Percentiles rank a stretch among this genome's conserved stretches.
Conservation (phyloP, 2,888 invertebrate genomes). For the Eristalinus aeneus region DNA sequence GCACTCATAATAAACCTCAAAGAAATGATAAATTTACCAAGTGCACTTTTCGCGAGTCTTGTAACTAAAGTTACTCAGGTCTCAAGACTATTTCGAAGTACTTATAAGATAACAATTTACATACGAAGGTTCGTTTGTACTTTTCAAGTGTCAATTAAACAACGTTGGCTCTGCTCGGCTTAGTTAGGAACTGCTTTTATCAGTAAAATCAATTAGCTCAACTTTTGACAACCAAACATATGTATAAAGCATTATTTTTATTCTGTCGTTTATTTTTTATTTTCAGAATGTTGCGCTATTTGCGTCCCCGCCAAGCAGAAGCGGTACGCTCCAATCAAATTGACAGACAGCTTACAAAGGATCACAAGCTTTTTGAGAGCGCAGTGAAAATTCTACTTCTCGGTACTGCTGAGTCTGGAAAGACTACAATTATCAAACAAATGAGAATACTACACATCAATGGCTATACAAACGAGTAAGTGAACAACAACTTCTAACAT, state of each 20-base stretch:
- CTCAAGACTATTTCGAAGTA: background rate
- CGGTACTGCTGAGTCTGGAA: slow-evolving; percentile 91
- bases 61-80: background rate
- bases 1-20: background rate
- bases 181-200: background rate
- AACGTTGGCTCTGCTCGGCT: background rate
- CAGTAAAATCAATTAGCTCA: background rate
- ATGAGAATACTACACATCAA: slow-evolving; percentile 92
- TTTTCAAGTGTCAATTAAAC: background rate
- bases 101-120: background rate
- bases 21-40: background rate
- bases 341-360: slow-evolving; percentile 82
- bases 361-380: slow-evolving; percentile 81
- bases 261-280: slow-evolving; percentile 5
- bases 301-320: slow-evolving; percentile 77
- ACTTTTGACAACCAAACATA: background rate
- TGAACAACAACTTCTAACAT: slow-evolving; percentile 56
- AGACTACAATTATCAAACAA: slow-evolving; percentile 92
- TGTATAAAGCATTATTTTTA: background rate
- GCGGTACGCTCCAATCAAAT: slow-evolving; percentile 81
- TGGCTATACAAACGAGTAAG: slow-evolving; percentile 88
- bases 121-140: background rate
- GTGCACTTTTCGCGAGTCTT: background rate
- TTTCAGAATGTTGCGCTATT: slow-evolving; percentile 79
- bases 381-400: slow-evolving; percentile 84